Evolutionary conservation across 2,113 vertebrate genomes (phyloP).

Genomic region (Eretmochelys imbricata): DNA sequence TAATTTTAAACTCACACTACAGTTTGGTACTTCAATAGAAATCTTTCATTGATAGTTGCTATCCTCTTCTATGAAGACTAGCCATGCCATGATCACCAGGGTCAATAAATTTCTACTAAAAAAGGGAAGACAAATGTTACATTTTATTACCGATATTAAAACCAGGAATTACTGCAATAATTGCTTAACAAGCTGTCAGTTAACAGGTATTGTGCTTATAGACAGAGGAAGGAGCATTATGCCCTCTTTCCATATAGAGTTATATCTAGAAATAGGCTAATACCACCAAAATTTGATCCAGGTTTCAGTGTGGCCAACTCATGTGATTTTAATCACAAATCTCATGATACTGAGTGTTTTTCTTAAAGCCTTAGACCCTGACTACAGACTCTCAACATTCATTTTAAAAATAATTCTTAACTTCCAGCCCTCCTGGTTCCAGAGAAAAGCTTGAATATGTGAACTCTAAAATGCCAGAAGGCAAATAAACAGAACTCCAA

Average conservation of each 20-base stretch:
- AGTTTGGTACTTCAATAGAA: slow-evolving; percentile 6
- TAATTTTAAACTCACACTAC: slow-evolving; percentile 13
- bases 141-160: slow-evolving; percentile 38
- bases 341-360: background rate
- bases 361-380: background rate
- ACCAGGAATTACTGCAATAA: slow-evolving; percentile 29
- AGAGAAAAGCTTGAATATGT: background rate
- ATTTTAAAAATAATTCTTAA: background rate
- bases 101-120: background rate
- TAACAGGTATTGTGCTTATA: slow-evolving; percentile 30
- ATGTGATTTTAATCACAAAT: background rate
- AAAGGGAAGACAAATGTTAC: slow-evolving; percentile 22
- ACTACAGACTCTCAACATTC: background rate
- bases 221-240: background rate
- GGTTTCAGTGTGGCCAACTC: background rate
- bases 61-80: slow-evolving; percentile 1
- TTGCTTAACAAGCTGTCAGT: slow-evolving; percentile 12
- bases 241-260: background rate
- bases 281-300: background rate
- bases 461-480: background rate
- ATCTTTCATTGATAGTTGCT: background rate
- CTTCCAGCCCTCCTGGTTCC: background rate
- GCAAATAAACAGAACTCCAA: background rate
- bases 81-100: background rate
- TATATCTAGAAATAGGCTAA: background rate